phyloP scores from a whole-genome alignment of 1,140 invertebrate genomes.

The Drosophila asahinai region DNA sequence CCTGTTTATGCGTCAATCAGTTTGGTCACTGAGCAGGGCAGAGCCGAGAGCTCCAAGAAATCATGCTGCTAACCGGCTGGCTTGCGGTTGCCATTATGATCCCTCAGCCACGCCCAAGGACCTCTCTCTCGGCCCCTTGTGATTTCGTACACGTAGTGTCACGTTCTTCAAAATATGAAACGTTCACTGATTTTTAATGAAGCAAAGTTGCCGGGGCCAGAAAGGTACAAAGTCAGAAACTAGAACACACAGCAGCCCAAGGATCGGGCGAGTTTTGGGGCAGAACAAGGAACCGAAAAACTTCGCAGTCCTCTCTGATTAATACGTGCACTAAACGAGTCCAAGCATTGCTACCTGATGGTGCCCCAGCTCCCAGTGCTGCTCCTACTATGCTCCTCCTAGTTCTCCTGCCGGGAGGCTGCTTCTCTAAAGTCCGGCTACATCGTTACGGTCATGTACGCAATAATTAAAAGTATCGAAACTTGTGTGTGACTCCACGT shows the following conservation, averaged over 20 bases:
- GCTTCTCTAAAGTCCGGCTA: slow-evolving; percentile 72
- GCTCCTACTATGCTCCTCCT: background rate
- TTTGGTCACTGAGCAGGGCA: slow-evolving; percentile 38
- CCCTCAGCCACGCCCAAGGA: slow-evolving; percentile 19
- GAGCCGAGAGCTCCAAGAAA: background rate
- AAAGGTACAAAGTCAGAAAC: slow-evolving; percentile 55
- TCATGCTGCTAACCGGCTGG: background rate
- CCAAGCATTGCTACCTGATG: slow-evolving; percentile 35
- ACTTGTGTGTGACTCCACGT: slow-evolving; percentile 51
- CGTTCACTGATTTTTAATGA: slow-evolving; percentile 83
- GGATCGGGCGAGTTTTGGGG: background rate
- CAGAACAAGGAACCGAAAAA: slow-evolving; percentile 48
- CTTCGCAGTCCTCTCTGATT: slow-evolving; percentile 66
- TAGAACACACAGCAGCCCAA: slow-evolving; percentile 15
- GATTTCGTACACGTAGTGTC: slow-evolving; percentile 71
- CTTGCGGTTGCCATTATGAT: slow-evolving; percentile 54
- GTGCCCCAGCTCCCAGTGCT: too few species aligned
- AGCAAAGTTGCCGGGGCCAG: slow-evolving; percentile 58
- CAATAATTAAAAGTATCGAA: slow-evolving; percentile 84
- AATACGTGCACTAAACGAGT: slow-evolving; percentile 75
- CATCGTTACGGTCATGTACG: slow-evolving; percentile 82
- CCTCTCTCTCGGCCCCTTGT: slow-evolving; percentile 34
- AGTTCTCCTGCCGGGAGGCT: slow-evolving; percentile 12
- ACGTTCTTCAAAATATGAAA: slow-evolving; percentile 84
- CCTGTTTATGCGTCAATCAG: slow-evolving; percentile 79